phyloP scores from a whole-genome alignment of 1,140 invertebrate genomes.

The Aradophagus sp. region DNA sequence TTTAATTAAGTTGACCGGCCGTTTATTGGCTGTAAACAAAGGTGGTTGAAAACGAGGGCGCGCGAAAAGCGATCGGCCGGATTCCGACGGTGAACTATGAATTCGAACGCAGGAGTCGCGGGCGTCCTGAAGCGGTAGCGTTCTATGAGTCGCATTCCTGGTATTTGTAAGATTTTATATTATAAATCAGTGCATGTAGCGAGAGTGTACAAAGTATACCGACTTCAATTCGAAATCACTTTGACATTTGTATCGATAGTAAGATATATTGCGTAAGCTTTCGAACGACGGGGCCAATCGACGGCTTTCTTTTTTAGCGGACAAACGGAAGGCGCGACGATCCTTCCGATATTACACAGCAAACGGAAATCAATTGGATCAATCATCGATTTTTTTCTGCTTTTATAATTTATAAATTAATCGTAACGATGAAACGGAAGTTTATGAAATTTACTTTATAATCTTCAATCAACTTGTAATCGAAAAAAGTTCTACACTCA shows the following conservation, averaged over 20 bases:
- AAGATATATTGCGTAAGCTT: slow-evolving; percentile 49
- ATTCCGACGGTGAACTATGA: slow-evolving; percentile 22
- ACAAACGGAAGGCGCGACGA: too few species aligned
- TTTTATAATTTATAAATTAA: too few species aligned
- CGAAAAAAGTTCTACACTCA: too few species aligned
- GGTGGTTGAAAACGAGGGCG: too few species aligned
- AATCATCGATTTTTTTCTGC: too few species aligned
- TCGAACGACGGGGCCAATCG: slow-evolving; percentile 34
- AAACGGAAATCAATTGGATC: too few species aligned
- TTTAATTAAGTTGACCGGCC: too few species aligned
- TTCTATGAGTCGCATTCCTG: slow-evolving; percentile 57
- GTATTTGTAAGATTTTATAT: slow-evolving; percentile 57
- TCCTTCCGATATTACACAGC: too few species aligned
- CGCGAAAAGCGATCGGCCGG: slow-evolving; percentile 13
- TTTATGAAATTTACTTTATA: too few species aligned
- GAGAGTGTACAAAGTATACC: slow-evolving; percentile 45
- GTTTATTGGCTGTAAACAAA: too few species aligned
- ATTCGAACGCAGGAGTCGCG: slow-evolving; percentile 34
- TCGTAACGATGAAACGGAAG: too few species aligned
- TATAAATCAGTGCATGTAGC: slow-evolving; percentile 35
- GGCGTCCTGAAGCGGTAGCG: slow-evolving; percentile 42
- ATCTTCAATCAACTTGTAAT: too few species aligned
- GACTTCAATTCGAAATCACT: slow-evolving; percentile 43
- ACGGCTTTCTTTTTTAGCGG: slow-evolving; percentile 32
- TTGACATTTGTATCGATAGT: slow-evolving; percentile 50